phyloP scores from a whole-genome alignment of 2,113 vertebrate genomes.

The Nesoenas mayeri region DNA sequence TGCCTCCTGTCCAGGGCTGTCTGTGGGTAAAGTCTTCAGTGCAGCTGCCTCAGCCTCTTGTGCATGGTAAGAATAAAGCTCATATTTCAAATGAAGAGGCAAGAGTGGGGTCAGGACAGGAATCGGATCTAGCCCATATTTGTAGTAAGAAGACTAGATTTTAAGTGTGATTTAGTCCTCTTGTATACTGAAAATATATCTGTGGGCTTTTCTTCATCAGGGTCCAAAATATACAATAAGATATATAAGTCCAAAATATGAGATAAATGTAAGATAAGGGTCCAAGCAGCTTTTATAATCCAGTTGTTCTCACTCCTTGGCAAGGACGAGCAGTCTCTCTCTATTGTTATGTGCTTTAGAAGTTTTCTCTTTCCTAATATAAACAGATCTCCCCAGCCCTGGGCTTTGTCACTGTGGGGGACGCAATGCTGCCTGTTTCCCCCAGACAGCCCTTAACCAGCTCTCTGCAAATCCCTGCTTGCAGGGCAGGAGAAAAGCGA shows the following conservation, averaged over 20 bases:
- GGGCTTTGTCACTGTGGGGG: background rate
- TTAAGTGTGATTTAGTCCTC: background rate
- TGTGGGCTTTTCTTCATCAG: background rate
- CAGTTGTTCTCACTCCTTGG: background rate
- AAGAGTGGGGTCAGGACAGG: background rate
- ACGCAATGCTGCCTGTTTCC: background rate
- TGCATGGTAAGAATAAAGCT: background rate
- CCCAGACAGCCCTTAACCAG: background rate
- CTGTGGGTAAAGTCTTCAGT: background rate
- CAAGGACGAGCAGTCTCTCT: background rate
- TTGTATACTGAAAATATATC: background rate
- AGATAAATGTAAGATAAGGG: background rate
- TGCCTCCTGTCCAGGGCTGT: background rate
- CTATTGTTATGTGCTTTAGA: background rate
- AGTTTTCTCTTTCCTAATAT: background rate
- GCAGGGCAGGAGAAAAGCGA: fast-evolving
- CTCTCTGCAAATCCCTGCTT: background rate
- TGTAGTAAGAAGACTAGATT: background rate
- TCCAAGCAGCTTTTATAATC: background rate
- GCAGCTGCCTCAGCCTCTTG: background rate
- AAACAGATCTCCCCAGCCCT: fast-evolving
- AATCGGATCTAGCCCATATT: background rate
- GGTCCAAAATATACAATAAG: fast-evolving
- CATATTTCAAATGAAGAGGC: background rate
- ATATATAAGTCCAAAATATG: background rate